A percentile compares a stretch with the other conserved stretches of the same genome.
Conservation (phyloP, 2,113 vertebrate genomes). For the Pygoscelis antarcticus region DNA sequence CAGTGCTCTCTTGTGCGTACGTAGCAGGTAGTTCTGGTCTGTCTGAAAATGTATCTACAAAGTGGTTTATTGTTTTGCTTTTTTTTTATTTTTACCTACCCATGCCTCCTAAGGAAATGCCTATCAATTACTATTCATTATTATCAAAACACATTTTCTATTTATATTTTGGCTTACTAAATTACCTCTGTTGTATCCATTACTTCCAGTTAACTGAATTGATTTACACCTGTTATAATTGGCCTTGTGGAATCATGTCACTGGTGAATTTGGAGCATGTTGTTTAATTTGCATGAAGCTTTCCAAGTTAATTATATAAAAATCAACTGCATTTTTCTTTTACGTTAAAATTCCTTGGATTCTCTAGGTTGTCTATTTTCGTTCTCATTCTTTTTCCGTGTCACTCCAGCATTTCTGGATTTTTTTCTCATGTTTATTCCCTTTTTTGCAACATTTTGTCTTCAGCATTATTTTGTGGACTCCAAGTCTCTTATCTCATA, state of each 20-base stretch:
- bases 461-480: background rate
- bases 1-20: accelerated
- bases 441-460: background rate
- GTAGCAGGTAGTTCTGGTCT: background rate
- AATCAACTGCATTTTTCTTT: background rate
- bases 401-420: background rate
- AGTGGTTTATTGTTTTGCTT: background rate
- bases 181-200: background rate
- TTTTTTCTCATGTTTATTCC: background rate
- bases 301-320: background rate
- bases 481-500: background rate
- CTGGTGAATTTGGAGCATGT: background rate
- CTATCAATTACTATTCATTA: background rate
- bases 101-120: background rate
- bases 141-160: background rate
- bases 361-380: background rate
- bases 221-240: background rate
- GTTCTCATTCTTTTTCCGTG: background rate
- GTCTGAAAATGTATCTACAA: background rate
- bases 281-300: background rate
- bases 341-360: background rate
- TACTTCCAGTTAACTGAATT: background rate
- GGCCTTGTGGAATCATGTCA: background rate
- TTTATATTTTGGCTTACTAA: background rate
- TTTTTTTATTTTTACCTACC: background rate